Evolutionary conservation across 2,888 invertebrate species (phyloP), one percentile per base, ranked within the genome.

Genomic region (Drosophila gaucha): DNA sequence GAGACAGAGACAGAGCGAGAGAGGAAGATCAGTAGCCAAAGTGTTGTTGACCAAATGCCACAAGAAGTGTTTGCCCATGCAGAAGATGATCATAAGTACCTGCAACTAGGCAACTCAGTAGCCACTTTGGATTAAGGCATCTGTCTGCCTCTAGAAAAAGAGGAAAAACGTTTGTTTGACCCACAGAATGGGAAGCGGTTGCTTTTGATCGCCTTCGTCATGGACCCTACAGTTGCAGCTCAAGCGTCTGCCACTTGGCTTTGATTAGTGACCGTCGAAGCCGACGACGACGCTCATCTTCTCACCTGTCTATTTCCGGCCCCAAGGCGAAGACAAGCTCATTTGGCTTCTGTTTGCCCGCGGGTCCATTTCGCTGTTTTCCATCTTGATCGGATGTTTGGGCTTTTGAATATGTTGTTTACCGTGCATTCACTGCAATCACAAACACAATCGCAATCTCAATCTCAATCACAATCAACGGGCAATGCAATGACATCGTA

Each of bases 271-370:
- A 36, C 59, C 57, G 43, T 24, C 58, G 55, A 58, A 63, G 73
- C 67, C 67, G 51, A 24, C 72, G 30, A 31, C 3, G 18, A 5
- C 38, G 38, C 20, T 22, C 51, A 41, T 41, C 24, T 41, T 41
- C 41, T 38, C 72, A 51, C 28, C 54, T 47, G 52, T 44, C 58
- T 52, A 55, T 83, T 86, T 83, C 80, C 80, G 86, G 86, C 63
- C 38, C 20, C 57, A 41, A 22, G 12, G 26, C 44, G 18, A 6
- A 30, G 85, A 83, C 83, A 83, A 85, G 83, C 85, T 87, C 86
- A 78, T 84, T 87, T 87, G 85, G 84, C 84, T 84, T 87, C 84
- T 84, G 84, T 87, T 85, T 84, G 85, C 52, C 39, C 20, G 28
- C n/a, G 47, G 38, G 49, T 12, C 33, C 22, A 16, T 30, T n/a